Evolutionary conservation across 2,113 vertebrate species (phyloP).

Genomic region (Aegithalos caudatus): DNA sequence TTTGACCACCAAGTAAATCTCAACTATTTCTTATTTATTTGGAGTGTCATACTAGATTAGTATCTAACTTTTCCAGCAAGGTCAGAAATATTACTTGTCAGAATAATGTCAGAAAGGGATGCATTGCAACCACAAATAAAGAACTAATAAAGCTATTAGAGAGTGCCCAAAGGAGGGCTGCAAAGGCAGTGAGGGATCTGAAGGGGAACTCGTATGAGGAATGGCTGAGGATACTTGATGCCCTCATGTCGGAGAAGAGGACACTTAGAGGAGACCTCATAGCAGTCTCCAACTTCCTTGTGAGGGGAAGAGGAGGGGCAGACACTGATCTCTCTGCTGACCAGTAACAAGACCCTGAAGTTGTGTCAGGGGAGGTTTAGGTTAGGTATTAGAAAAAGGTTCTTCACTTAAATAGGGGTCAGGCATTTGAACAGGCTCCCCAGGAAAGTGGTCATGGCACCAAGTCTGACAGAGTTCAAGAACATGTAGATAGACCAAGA

Average conservation of each 20-base stretch:
- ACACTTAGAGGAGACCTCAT: not conserved
- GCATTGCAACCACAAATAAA: not conserved
- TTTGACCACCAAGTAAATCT: not conserved
- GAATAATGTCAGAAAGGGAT: not conserved
- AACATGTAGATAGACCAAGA: not conserved
- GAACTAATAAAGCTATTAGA: not conserved
- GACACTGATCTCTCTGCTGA: not conserved
- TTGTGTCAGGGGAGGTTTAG: not conserved
- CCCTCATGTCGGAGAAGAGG: rapidly evolving
- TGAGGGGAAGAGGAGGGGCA: not conserved
- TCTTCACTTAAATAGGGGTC: not conserved
- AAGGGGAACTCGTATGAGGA: not conserved
- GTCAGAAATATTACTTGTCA: not conserved
- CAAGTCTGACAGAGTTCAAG: not conserved
- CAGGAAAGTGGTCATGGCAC: not conserved
- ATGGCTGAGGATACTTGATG: not conserved
- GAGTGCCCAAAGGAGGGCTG: rapidly evolving
- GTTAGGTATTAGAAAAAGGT: not conserved
- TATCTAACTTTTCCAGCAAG: not conserved
- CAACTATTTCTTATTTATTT: not conserved
- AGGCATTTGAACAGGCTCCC: not conserved
- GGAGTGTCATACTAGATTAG: not conserved
- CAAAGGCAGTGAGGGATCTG: rapidly evolving
- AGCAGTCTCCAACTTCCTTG: not conserved
- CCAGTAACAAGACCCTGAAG: not conserved